Evolutionary conservation across 2,797 vertebrate genomes (phyloP).

Genomic region (Silurus lanzhouensis): DNA sequence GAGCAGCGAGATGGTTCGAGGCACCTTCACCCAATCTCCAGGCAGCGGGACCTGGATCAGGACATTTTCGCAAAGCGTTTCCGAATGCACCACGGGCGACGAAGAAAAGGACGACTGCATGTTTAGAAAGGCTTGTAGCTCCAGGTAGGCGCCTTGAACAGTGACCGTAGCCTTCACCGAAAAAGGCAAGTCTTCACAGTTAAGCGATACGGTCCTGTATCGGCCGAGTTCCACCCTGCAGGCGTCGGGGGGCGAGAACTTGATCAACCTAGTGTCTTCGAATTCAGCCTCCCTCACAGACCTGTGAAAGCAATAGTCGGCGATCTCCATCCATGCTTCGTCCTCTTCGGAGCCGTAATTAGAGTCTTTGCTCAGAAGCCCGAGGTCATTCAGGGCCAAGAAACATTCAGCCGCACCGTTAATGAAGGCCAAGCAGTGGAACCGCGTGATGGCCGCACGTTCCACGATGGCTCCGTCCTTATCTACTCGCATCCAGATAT

Average conservation of each 20-base stretch:
- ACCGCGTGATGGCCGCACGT: conserved; percentile 79
- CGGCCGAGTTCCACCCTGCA: conserved; percentile 92
- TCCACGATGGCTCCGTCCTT: conserved; percentile 79
- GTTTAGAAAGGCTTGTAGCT: conserved; percentile 92
- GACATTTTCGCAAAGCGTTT: conserved; percentile 83
- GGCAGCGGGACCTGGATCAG: conserved; percentile 89
- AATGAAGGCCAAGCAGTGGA: conserved; percentile 90
- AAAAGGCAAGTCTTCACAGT: conserved; percentile 83
- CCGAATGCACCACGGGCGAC: conserved; percentile 51
- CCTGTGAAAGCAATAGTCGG: conserved; percentile 82
- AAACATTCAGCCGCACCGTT: conserved; percentile 86
- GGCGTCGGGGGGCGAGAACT: conserved; percentile 85
- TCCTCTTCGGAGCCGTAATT: conserved; percentile 80
- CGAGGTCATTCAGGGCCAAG: conserved; percentile 87
- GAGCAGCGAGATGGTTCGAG: conserved; percentile 83
- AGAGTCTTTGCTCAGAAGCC: conserved; percentile 79
- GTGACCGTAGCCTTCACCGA: conserved; percentile 86
- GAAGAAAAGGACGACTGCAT: conserved; percentile 73
- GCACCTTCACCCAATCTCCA: conserved; percentile 88
- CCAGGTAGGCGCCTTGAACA: conserved; percentile 91
- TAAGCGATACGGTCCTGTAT: conserved; percentile 76
- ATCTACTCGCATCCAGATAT: conserved; percentile 87
- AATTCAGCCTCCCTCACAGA: conserved; percentile 85
- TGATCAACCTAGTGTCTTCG: conserved; percentile 79
- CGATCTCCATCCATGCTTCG: conserved; percentile 83